These are phyloP conservation scores for Tipula helvola DNA, from an alignment of 2,888 invertebrate genomes.

Conservation along the genomic window DNA sequence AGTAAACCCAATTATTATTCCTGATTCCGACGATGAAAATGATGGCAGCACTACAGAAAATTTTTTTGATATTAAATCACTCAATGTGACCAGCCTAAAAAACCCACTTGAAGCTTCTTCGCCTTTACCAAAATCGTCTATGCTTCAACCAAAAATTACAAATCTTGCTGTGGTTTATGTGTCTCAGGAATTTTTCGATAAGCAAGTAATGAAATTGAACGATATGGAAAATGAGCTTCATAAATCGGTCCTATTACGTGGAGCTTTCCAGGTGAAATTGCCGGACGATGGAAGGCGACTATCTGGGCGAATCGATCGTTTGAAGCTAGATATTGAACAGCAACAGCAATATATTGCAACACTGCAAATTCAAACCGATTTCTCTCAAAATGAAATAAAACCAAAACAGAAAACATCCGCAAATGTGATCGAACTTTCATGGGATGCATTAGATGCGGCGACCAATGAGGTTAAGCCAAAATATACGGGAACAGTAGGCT, in stretches of 20 bases:
- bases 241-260: conserved; percentile 26
- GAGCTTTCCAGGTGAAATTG: conserved; percentile 30
- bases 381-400: conserved; percentile 14
- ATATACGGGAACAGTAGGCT: conserved; percentile 38
- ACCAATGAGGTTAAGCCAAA: conserved; percentile 29
- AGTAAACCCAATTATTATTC: background rate
- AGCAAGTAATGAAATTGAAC: conserved; percentile 38
- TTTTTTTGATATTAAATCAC: background rate
- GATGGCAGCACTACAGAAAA: background rate
- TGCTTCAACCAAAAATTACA: background rate
- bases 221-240: conserved; percentile 36
- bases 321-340: conserved; percentile 36
- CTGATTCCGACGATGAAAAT: background rate
- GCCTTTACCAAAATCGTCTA: background rate
- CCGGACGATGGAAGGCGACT: conserved; percentile 43
- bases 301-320: conserved; percentile 35
- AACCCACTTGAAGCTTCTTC: background rate
- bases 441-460: conserved; percentile 29
- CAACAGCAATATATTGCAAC: conserved; percentile 39
- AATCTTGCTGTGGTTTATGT: conserved; percentile 16
- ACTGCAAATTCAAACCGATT: conserved; percentile 35
- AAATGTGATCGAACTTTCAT: conserved; percentile 18
- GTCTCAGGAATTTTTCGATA: conserved; percentile 27
- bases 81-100: background rate
- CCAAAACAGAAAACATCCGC: background rate